phyloP scores from a whole-genome alignment of 1,140 invertebrate genomes.

The Achatina immaculata region DNA sequence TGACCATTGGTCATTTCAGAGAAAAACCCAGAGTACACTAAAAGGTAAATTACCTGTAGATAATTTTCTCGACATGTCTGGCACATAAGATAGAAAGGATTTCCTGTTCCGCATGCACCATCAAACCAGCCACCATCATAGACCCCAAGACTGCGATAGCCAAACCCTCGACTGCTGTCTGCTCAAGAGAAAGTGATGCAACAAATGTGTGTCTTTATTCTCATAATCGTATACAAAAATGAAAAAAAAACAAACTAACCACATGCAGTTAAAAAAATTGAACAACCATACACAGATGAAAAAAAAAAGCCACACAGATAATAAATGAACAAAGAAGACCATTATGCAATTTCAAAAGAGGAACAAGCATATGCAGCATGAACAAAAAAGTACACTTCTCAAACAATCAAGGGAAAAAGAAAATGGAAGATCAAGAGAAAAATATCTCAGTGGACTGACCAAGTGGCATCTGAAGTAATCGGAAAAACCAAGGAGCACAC shows the following conservation, averaged over 20 bases:
- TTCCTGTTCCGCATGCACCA: slow-evolving; percentile 63
- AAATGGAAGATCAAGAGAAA: no score
- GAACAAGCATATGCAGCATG: not conserved
- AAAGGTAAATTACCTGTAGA: slow-evolving; percentile 47
- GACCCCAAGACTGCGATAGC: slow-evolving; percentile 62
- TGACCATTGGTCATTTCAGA: no score
- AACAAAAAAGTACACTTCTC: not conserved
- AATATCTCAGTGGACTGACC: no score
- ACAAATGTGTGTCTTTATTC: no score
- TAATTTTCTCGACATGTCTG: slow-evolving; percentile 73
- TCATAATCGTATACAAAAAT: no score
- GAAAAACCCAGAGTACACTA: not conserved
- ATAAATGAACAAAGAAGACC: not conserved
- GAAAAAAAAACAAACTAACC: not conserved
- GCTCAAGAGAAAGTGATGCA: no score
- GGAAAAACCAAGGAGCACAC: not conserved
- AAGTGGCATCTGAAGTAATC: not conserved
- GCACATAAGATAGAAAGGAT: slow-evolving; percentile 73
- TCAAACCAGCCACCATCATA: slow-evolving; percentile 63
- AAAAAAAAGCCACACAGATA: not conserved
- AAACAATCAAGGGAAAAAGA: not conserved
- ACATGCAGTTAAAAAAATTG: not conserved
- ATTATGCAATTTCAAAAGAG: not conserved
- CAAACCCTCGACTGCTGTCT: slow-evolving; percentile 62
- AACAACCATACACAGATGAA: not conserved